These are phyloP conservation scores for Gibbula magus DNA, from an alignment of 2,888 invertebrate genomes.

Conservation along the genomic window DNA sequence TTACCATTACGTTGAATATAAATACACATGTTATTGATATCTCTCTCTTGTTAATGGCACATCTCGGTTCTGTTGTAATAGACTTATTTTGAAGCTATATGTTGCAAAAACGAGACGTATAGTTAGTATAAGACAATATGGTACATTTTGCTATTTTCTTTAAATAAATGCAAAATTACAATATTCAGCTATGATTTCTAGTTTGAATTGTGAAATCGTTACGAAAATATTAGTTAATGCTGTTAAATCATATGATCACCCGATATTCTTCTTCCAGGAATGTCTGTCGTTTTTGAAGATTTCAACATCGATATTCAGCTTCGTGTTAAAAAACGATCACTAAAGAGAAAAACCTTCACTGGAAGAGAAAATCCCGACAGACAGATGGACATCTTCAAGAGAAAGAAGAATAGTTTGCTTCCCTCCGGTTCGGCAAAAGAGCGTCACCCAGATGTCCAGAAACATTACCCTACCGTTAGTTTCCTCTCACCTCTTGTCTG, in stretches of 20 bases:
- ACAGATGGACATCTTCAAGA: not conserved
- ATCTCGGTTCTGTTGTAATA: too few relatives aligned
- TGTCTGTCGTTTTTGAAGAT: not conserved
- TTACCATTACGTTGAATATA: too few relatives aligned
- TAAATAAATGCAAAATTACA: too few relatives aligned
- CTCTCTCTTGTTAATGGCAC: too few relatives aligned
- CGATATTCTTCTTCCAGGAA: not conserved
- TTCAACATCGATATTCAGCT: not conserved
- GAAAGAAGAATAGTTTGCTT: not conserved
- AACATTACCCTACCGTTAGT: not conserved
- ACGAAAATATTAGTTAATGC: too few relatives aligned
- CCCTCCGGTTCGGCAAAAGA: not conserved
- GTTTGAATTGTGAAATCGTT: too few relatives aligned
- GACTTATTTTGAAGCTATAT: too few relatives aligned
- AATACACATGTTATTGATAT: too few relatives aligned
- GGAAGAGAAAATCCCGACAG: not conserved
- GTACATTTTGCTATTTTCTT: too few relatives aligned
- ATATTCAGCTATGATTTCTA: too few relatives aligned
- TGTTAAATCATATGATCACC: not conserved
- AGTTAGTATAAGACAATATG: too few relatives aligned
- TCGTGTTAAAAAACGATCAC: not conserved
- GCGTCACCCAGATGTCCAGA: not conserved
- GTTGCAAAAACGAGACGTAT: too few relatives aligned
- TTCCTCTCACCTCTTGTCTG: not conserved
- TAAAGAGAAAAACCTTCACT: not conserved